Evolutionary conservation across 2,797 vertebrate genomes (phyloP).

Genomic region (Sorex maritimensis): DNA sequence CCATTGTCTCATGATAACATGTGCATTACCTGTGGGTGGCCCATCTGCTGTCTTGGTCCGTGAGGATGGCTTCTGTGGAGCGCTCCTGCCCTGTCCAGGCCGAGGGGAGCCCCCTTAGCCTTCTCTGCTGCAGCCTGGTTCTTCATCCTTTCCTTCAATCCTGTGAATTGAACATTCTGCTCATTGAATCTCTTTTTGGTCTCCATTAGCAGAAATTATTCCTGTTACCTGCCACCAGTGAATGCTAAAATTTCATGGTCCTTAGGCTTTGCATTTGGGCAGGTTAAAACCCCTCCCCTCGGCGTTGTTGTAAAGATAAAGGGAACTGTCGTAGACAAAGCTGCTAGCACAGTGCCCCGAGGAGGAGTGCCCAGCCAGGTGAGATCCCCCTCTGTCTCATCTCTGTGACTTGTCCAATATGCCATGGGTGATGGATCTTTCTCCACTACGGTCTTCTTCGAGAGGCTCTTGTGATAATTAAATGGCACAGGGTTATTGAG

Average conservation of each 20-base stretch:
- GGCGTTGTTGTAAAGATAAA: neutral
- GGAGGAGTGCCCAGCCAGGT: too few species aligned
- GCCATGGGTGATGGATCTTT: neutral
- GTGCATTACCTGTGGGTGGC: neutral
- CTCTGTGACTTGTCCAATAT: neutral
- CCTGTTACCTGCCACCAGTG: neutral
- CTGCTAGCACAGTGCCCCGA: neutral
- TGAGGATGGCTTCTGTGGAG: neutral
- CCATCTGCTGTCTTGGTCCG: rapidly evolving
- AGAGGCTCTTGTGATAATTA: neutral
- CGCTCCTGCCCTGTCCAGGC: neutral
- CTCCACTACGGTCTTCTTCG: neutral
- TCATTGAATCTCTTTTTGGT: neutral
- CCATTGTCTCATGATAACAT: neutral
- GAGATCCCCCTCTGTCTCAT: neutral
- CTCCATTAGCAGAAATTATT: neutral
- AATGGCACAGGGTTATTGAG: neutral
- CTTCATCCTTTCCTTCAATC: neutral
- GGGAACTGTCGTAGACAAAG: neutral
- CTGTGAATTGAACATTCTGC: neutral
- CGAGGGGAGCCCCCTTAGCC: neutral
- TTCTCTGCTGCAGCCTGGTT: neutral
- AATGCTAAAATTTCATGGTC: neutral
- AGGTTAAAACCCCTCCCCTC: neutral
- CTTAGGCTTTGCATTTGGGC: neutral